Percentiles rank a stretch among this genome's conserved stretches.
These are phyloP conservation scores for Aspidoscelis tigris DNA, from an alignment of 2,113 vertebrate genomes.

Conservation along the genomic window DNA sequence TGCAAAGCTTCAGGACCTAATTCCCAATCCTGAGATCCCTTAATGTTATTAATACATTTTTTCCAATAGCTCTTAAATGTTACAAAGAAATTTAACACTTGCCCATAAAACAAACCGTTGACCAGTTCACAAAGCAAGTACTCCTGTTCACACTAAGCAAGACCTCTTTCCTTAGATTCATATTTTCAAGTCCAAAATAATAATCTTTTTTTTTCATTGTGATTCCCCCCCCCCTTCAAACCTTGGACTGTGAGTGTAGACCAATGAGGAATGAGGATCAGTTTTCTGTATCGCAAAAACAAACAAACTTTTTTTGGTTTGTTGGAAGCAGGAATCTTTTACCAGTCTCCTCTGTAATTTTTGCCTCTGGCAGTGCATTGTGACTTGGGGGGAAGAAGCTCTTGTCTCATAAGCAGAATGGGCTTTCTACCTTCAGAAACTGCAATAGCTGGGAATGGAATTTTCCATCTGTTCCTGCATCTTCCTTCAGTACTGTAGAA, in stretches of 20 bases:
- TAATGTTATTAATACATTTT: conserved; percentile 31
- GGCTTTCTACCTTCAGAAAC: neutral
- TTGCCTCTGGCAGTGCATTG: too few relatives aligned
- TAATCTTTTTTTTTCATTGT: neutral
- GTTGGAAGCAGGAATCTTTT: neutral
- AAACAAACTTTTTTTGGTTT: neutral
- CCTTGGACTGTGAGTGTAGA: neutral
- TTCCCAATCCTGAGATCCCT: conserved; percentile 1
- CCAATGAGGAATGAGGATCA: neutral
- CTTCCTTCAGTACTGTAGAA: neutral
- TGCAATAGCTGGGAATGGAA: neutral
- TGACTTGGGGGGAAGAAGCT: neutral
- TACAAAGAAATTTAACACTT: neutral
- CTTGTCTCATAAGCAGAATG: neutral
- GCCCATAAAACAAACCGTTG: neutral
- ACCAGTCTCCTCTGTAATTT: neutral
- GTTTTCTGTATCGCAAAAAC: neutral
- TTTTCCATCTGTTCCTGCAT: neutral
- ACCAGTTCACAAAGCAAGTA: conserved; percentile 2
- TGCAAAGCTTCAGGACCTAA: conserved; percentile 26
- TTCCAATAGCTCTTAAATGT: neutral
- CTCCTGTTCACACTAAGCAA: neutral
- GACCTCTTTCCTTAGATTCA: neutral
- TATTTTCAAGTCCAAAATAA: neutral
- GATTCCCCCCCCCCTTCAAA: neutral